Conservation (phyloP, 1,140 invertebrate species). For the Anadara kagoshimensis region DNA sequence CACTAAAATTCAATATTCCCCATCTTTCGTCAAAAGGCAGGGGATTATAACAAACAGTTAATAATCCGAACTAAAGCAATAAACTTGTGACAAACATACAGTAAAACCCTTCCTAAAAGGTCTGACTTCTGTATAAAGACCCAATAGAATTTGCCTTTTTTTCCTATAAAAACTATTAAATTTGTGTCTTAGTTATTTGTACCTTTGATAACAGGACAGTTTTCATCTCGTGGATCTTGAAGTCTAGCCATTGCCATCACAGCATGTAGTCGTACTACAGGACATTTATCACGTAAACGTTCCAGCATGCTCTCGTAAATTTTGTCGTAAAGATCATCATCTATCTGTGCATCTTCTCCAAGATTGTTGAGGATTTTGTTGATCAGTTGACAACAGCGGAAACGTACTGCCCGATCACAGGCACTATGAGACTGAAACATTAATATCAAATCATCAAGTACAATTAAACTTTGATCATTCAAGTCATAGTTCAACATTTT, state of each 20-base stretch:
- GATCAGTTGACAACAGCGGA: conserved; percentile 84
- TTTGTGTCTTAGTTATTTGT: too few relatives aligned
- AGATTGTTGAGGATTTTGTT: conserved; percentile 83
- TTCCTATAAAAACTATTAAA: too few relatives aligned
- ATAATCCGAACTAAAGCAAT: too few relatives aligned
- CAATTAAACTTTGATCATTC: neutral
- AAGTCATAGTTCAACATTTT: neutral
- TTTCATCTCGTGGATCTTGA: conserved; percentile 84
- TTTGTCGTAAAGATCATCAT: conserved; percentile 84
- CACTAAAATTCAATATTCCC: too few relatives aligned
- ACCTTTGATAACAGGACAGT: conserved; percentile 85
- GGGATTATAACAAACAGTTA: too few relatives aligned
- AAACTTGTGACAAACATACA: too few relatives aligned
- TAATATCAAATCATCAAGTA: too few relatives aligned
- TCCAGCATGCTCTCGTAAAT: conserved; percentile 83
- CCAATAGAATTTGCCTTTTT: too few relatives aligned
- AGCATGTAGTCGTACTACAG: conserved; percentile 85
- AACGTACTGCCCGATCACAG: conserved; percentile 79
- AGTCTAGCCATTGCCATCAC: conserved; percentile 85
- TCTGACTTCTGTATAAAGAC: too few relatives aligned
- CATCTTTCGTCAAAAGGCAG: too few relatives aligned
- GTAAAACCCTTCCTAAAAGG: too few relatives aligned
- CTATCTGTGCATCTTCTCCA: conserved; percentile 84
- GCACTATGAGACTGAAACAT: conserved; percentile 77
- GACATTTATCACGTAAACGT: conserved; percentile 81